Base-by-base conservation (phyloP, 2,113 vertebrate species). In the Laticauda colubrina region DNA sequence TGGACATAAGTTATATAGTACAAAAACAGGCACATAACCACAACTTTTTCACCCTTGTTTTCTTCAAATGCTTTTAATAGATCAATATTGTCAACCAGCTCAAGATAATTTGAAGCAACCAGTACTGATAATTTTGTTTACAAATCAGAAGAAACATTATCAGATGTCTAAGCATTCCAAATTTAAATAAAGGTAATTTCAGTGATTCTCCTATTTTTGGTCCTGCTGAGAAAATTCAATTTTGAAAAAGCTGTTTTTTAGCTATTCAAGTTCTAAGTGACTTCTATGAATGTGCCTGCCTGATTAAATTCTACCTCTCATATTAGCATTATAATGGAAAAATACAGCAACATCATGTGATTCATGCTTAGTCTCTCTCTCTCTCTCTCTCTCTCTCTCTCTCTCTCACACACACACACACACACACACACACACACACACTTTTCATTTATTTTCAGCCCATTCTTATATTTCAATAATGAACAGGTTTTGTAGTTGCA, bases 261-360 rank as follows among this genome's bases (percentile, higher is more conserved):
- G 11, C 1, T 10, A 8, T 15, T 23, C 4, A 0, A 0, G 20
- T 57, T 90, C 39, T 0, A 0, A 48, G 23, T 15, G 26, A 87
- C 85, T 64, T 43, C 21, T 0, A 0, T 26, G 45, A 90, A 64
- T 7, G 3, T 51, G 61, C n/a, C 34, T 2, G 4, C 0, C 15
- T 56, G 43, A 21, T 21, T 26, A 18, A 39, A 48, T 20, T 20
- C n/a, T 1, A 0, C 2, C 34, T 81, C 5, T 18, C 2, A 4
- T 24, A 53, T 12, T 14, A 39, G 0, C 8, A 21, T 85, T 6
- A 20, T 86, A 88, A 56, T 43, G 55, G 57, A 14, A 90, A 8
- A 48, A 81, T 88, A n/a, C 8, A 21, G 85, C 85, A 10, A 89
- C n/a, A 81, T 81, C 34, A 81, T 81, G 21, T 81, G 34, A 81